A percentile compares a stretch with the other conserved stretches of the same genome.
These are phyloP conservation scores for Caenorhabditis becei DNA, from an alignment of 2,888 invertebrate species.

Conservation along the genomic window DNA sequence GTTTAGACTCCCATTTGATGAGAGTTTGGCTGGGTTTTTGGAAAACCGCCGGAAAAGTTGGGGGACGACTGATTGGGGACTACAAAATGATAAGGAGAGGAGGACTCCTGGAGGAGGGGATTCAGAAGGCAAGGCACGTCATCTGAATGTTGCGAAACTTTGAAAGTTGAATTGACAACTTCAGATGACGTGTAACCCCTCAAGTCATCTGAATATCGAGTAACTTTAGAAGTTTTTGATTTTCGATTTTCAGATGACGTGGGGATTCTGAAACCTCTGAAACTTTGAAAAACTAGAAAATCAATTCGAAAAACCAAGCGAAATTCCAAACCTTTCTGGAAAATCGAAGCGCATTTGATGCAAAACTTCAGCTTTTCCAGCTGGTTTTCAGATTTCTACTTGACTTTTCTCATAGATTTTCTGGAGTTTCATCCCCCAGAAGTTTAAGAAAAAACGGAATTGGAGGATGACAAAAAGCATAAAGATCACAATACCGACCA, in stretches of 20 bases:
- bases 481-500: slow-evolving; percentile 2
- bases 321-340: background rate
- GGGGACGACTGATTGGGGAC: slow-evolving; percentile 17
- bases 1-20: slow-evolving; percentile 64
- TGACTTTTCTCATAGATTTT: too few relatives aligned
- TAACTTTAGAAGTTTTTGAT: too few relatives aligned
- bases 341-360: background rate
- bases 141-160: too few relatives aligned
- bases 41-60: slow-evolving; percentile 53
- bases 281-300: background rate
- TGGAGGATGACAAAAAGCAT: background rate
- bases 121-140: background rate
- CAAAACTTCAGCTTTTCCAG: background rate
- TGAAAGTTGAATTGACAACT: too few relatives aligned
- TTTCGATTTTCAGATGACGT: too few relatives aligned
- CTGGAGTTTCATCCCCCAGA: too few relatives aligned
- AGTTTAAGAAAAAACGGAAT: too few relatives aligned
- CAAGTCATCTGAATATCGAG: too few relatives aligned
- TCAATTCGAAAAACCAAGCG: background rate
- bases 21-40: slow-evolving; percentile 60
- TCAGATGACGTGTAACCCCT: too few relatives aligned
- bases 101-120: background rate
- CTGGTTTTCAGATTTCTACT: background rate
- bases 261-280: background rate
- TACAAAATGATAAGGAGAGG: slow-evolving; percentile 12